Evolutionary conservation across 2,888 invertebrate species (phyloP).

Genomic region (Synanthedon formicaeformis): DNA sequence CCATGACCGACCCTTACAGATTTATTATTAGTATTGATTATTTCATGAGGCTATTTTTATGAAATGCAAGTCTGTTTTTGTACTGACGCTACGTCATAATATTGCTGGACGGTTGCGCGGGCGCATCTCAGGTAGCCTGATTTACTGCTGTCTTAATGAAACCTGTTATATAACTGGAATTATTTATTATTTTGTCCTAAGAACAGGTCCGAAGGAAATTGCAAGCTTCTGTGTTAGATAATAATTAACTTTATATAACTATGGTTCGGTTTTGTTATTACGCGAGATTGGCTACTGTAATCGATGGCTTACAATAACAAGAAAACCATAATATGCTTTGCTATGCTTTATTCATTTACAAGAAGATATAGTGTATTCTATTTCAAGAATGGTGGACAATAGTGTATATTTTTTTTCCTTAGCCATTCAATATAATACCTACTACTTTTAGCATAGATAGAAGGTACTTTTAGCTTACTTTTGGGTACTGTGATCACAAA

Average conservation of each 20-base stretch:
- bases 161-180: slow-evolving; percentile 67
- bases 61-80: too few species aligned
- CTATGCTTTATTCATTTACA: slow-evolving; percentile 23
- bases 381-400: too few species aligned
- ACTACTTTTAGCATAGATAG: too few species aligned
- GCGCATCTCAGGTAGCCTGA: slow-evolving; percentile 61
- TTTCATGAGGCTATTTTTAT: too few species aligned
- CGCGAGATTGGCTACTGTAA: slow-evolving; percentile 5
- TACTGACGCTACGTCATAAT: slow-evolving; percentile 35
- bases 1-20: too few species aligned
- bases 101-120: slow-evolving; percentile 29
- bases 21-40: too few species aligned
- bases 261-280: slow-evolving; percentile 7
- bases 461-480: too few species aligned
- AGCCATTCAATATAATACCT: too few species aligned
- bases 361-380: too few species aligned
- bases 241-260: slow-evolving; percentile 50
- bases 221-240: slow-evolving; percentile 55
- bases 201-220: slow-evolving; percentile 41
- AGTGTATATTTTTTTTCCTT: too few species aligned
- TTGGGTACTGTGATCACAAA: too few species aligned
- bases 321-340: slow-evolving; percentile 17
- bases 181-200: slow-evolving; percentile 64
- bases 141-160: slow-evolving; percentile 65
- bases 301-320: slow-evolving; percentile 5